Base-by-base conservation (phyloP, 1,140 invertebrate genomes). In the Lepidurus apus region DNA sequence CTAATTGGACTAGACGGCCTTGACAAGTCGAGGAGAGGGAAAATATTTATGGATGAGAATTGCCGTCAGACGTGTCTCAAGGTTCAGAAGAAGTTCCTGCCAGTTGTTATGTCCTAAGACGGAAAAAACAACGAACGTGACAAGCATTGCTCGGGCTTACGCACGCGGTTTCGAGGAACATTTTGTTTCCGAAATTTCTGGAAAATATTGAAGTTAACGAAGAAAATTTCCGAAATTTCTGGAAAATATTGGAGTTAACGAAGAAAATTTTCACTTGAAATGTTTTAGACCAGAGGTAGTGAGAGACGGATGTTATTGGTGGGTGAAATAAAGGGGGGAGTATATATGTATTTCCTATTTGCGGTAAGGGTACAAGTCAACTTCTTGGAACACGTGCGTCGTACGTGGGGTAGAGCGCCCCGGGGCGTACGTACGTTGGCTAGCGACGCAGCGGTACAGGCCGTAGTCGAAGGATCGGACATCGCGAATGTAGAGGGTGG, bases 401-500 rank as follows among this genome's bases (percentile, higher is more conserved):
- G 76, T 77, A 13, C 76, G 42, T n/a, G 76, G 76, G 26, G 44
- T 24, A 8, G 45, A 24, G 26, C 42, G 34, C 1, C 42, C 42
- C 7, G 76, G 21, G 9, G 21, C 26, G 47, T 45, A 77, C 6
- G 13, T 42, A 21, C 76, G 42, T 53, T 77, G 43, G 47, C 76
- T 77, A 24, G 76, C 76, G 1, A 43, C 45, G 76, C 76, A 77
- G 10, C 76, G 43, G n/a, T 77, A 77, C 26, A 45, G 43, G 26
- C 76, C 76, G 11, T 77, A 43, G 45, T 77, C 76, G n/a, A 17
- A 45, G 6, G 42, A 17, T 13, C 42, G 26, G 26, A 77, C 43
- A 44, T 77, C 76, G 17, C 76, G 42, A 17, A 77, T 77, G 45
- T 45, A 77, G 10, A 77, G 47, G 9, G 76, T 45, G 0, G 76